These are phyloP conservation scores for Zosterops japonicus DNA, from an alignment of 2,113 vertebrate genomes.

Conservation along the genomic window DNA sequence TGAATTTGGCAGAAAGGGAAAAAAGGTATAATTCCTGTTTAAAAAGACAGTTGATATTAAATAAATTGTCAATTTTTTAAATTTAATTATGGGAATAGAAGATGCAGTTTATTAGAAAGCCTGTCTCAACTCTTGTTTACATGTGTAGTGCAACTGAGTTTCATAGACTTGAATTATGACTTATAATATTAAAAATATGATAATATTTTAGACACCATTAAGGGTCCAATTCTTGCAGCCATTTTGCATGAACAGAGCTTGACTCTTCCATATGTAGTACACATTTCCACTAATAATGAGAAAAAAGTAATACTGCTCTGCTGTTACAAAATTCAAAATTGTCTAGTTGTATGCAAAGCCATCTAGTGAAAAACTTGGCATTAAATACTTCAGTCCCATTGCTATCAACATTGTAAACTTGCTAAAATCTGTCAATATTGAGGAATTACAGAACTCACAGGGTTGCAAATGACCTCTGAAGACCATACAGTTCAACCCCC, in stretches of 20 bases:
- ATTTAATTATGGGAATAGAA: background rate
- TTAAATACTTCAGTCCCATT: background rate
- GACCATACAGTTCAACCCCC: fast-evolving
- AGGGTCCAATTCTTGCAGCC: background rate
- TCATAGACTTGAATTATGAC: background rate
- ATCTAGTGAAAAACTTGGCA: background rate
- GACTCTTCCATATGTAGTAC: background rate
- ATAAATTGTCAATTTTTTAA: background rate
- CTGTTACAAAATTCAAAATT: background rate
- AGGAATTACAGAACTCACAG: fast-evolving
- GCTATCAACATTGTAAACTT: background rate
- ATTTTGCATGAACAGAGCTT: background rate
- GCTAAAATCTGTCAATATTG: background rate
- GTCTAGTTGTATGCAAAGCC: background rate
- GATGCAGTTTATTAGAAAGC: background rate
- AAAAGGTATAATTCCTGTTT: fast-evolving
- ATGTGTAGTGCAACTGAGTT: background rate
- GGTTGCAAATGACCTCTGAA: background rate
- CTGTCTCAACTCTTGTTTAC: background rate
- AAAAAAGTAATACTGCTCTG: background rate
- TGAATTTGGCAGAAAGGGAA: no score
- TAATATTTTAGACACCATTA: background rate
- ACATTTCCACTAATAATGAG: background rate
- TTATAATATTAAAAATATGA: background rate
- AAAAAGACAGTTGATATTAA: background rate